Evolutionary conservation across 1,140 invertebrate genomes (phyloP), one percentile per base, ranked within the genome.

Genomic region (Drosophila subpulchrella): DNA sequence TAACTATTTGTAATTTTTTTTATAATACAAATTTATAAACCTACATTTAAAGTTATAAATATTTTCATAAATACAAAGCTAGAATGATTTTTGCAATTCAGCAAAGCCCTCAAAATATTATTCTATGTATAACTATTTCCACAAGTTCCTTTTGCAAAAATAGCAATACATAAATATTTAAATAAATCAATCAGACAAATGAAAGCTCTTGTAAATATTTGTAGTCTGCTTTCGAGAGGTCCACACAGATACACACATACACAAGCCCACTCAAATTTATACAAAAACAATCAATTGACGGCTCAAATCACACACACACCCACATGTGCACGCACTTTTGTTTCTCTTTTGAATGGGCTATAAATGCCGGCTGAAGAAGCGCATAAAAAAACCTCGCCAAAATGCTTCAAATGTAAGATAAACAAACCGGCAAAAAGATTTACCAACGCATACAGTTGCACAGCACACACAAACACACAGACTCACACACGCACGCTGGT

Each of bases 351-450:
- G 47, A 54, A 70, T 48, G 60, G 55, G 56, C 58, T 58, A 78
- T 63, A 78, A 76, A 77, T 63, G 77, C 78, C 78, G 78, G 77
- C 77, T 66, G 65, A 65, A 79, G 60, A 53, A 67, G 51, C 59
- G 44, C 56, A 70, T 70, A 81, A 75, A 80, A 73, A 78, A 75
- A 66, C 47, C 50, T 41, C 13, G 15, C 42, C 56, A 17, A 67
- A 59, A 54, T 58, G 47, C 61, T 75, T 75, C 44, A 80, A 75
- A 80, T 75, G 47, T 62, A 80, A 81, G 63, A 81, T 80, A 81
- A 81, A 81, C 72, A 80, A 80, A 80, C 78, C 78, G 78, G 78
- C 48, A 59, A 80, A 75, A 80, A 79, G 58, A 58, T 46, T 78
- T 38, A 47, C 55, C 24, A 57, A 46, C 13, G 20, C 55, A 58